phyloP scores from a whole-genome alignment of 2,113 vertebrate species.

The Cygnus atratus region DNA sequence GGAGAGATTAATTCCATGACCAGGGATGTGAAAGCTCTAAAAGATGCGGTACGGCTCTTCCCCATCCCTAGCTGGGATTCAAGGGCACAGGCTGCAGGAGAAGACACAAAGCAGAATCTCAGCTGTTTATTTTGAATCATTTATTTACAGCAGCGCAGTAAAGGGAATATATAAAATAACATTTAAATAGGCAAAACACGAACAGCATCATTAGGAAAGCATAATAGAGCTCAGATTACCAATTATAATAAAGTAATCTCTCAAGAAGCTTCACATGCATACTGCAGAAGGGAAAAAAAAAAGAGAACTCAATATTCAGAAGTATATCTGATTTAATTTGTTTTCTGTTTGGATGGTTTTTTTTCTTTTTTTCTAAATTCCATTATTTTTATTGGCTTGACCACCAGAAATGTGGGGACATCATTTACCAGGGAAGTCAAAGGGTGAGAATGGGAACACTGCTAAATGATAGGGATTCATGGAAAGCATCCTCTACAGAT shows the following conservation, averaged over 20 bases:
- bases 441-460: neutral
- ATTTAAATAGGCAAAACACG: constrained; percentile 53
- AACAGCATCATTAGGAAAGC: constrained; percentile 43
- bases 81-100: neutral
- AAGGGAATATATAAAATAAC: constrained; percentile 21
- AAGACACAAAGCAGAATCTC: neutral
- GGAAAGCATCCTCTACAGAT: neutral
- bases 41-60: neutral
- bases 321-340: neutral
- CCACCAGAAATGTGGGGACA: neutral
- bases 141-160: constrained; percentile 19
- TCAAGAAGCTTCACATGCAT: constrained; percentile 8
- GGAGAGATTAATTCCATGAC: neutral
- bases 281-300: neutral
- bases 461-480: neutral
- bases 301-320: neutral
- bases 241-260: constrained; percentile 58
- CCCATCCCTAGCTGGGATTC: neutral
- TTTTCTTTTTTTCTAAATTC: neutral
- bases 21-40: neutral
- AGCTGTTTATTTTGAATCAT: neutral
- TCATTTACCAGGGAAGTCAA: neutral
- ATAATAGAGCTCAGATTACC: constrained; percentile 45
- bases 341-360: neutral
- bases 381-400: neutral